A percentile compares a stretch with the other conserved stretches of the same genome.
Conservation (phyloP, 2,888 invertebrate species). For the Brachylomia viminalis region DNA sequence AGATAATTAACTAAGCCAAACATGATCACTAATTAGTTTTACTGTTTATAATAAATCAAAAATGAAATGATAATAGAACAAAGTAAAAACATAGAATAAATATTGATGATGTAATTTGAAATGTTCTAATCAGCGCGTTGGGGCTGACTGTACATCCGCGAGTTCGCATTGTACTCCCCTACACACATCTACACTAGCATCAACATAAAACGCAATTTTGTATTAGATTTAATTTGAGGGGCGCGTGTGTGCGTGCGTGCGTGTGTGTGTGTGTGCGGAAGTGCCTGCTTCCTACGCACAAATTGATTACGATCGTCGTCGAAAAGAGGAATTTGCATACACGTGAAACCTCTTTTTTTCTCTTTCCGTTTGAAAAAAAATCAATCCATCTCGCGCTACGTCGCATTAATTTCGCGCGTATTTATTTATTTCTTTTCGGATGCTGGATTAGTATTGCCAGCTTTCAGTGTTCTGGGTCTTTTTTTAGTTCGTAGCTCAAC, state of each 20-base stretch:
- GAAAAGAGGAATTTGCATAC: constrained; percentile 89
- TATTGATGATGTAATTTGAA: constrained; percentile 49
- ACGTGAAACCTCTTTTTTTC: constrained; percentile 78
- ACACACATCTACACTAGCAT: constrained; percentile 87
- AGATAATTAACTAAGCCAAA: not conserved
- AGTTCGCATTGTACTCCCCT: constrained; percentile 86
- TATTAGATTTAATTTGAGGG: constrained; percentile 90
- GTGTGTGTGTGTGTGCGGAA: constrained; percentile 78
- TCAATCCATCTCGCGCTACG: constrained; percentile 75
- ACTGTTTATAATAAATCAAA: not conserved
- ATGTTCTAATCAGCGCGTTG: constrained; percentile 73
- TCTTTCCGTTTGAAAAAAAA: constrained; percentile 75
- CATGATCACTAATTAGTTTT: no score
- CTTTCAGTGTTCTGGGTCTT: not conserved
- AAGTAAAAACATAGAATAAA: not conserved
- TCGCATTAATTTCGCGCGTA: constrained; percentile 76
- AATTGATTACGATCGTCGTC: constrained; percentile 89
- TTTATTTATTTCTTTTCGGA: constrained; percentile 67
- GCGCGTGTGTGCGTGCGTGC: constrained; percentile 70
- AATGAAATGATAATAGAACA: fast-evolving
- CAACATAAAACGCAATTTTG: constrained; percentile 91
- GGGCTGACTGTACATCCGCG: constrained; percentile 83
- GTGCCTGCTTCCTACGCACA: constrained; percentile 88
- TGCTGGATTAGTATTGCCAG: constrained; percentile 23
- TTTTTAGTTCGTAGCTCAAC: not conserved